Evolutionary conservation across 2,888 invertebrate genomes (phyloP), one percentile per base, ranked within the genome.

Genomic region (Drosophila conformis): DNA sequence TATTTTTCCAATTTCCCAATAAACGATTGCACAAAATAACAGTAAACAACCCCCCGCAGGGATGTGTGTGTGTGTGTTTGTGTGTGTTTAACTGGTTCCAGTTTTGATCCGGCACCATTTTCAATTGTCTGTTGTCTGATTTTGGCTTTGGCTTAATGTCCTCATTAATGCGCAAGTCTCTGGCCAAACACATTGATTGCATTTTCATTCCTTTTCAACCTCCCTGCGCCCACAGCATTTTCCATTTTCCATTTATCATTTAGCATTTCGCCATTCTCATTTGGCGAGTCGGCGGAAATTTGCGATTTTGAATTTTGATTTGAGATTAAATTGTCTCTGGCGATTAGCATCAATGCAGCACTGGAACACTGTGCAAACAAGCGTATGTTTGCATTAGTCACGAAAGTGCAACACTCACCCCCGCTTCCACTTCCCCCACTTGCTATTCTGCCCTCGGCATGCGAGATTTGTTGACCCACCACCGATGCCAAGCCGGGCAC

Each of bases 241-340:
- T 46, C 42, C 48, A 40, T 35, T 68, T 58, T 66, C 63, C 69
- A 67, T 82, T 78, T 67, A 52, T 58, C 78, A 78, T 80, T 67
- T 65, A 42, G 46, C 76, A 62, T 66, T 71, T 73, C 69, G 65
- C 68, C 64, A 62, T 74, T 68, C 82, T 78, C 74, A 77, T 77
- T 77, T 77, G 72, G 61, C 60, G 73, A 72, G 68, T 72, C 67
- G 76, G 76, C 73, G 85, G 82, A 79, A 87, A 89, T 88, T 90
- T 83, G 87, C 73, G 77, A 87, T 90, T 87, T 87, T 83, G 89
- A 87, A 87, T 87, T 87, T 90, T 90, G 90, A 90, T 87, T 87
- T 79, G 89, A 87, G 87, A 87, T 90, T 87, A 87, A 89, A 90
- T 90, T 87, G 90, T 87, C 87, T 76, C 87, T 87, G 82, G 82